Evolutionary conservation across 2,888 invertebrate genomes (phyloP), one percentile per base, ranked within the genome.

Genomic region (Endomychus coccineus): DNA sequence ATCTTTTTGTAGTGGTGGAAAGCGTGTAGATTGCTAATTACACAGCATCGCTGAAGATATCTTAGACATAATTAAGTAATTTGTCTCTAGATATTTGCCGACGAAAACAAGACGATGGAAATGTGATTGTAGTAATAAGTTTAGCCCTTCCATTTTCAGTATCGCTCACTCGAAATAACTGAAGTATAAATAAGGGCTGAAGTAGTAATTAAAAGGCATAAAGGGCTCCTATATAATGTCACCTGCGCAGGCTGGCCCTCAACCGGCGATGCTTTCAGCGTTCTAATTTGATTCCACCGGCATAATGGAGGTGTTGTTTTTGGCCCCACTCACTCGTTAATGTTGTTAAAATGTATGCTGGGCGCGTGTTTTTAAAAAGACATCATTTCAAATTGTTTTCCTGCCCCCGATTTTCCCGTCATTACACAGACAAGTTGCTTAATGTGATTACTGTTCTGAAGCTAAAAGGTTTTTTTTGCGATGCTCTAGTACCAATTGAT

Each of bases 221-320:
- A 19, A 19, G 21, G 21, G 21, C 21, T 6, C 21, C 6, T 19
- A 7, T 7, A n/a, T 19, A 7, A n/a, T n/a, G n/a, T 19, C n/a
- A 19, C 21, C 21, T 19, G 21, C 21, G 6, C n/a, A n/a, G 6
- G 6, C 21, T 7, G 6, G 21, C 6, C 21, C 21, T 19, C n/a
- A 7, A 6, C 6, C 21, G 21, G 6, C 21, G 21, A 7, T 36
- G 36, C 43, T 40, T 36, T 32, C 27, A 32, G 28, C 33, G 10
- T n/a, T 32, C 40, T 43, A 43, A 43, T 43, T 43, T 43, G 38
- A 43, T 43, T 40, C 35, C 19, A 36, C 39, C 38, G 34, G 37
- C 40, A 40, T 43, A 43, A 43, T 43, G 40, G 43, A 43, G 39
- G 43, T 38, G 43, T 43, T 43, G 43, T 43, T 43, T 43, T 40